Evolutionary conservation across 1,140 invertebrate species (phyloP).

Genomic region (Maconellicoccus hirsutus): DNA sequence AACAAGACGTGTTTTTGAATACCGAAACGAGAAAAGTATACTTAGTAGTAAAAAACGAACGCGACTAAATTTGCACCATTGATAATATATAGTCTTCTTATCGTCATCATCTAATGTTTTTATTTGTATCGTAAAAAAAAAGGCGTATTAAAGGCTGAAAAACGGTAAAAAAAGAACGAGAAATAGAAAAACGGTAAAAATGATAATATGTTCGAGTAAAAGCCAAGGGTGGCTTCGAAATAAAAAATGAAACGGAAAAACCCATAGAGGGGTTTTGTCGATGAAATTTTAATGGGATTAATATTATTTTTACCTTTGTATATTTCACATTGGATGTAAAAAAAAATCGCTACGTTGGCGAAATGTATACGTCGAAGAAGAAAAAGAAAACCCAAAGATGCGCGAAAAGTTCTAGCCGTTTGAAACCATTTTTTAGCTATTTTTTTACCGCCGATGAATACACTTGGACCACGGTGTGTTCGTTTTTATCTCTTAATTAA

Average conservation of each 20-base stretch:
- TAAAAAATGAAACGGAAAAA: slow-evolving; percentile 10
- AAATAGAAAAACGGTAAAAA: slow-evolving; percentile 5
- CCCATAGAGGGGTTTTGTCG: not conserved
- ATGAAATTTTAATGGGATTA: slow-evolving; percentile 6
- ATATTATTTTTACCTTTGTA: slow-evolving; percentile 10
- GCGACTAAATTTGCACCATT: not conserved
- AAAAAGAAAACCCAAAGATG: not conserved
- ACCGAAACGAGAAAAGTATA: not conserved
- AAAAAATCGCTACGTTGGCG: too few species aligned
- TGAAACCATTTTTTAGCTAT: not conserved
- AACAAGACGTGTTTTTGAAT: too few species aligned
- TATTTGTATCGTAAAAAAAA: slow-evolving; percentile 4
- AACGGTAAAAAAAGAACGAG: not conserved
- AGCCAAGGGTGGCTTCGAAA: not conserved
- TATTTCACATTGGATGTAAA: not conserved
- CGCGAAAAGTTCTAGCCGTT: not conserved
- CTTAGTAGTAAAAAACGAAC: too few species aligned
- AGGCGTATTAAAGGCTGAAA: not conserved
- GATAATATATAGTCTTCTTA: slow-evolving; percentile 1
- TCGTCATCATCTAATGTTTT: slow-evolving; percentile 9
- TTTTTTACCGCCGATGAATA: not conserved
- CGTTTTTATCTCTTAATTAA: slow-evolving; percentile 9
- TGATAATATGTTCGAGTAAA: not conserved
- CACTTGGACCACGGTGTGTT: not conserved
- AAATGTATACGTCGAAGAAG: not conserved